phyloP scores from a whole-genome alignment of 2,113 vertebrate species.

The Peucedramus taeniatus region DNA sequence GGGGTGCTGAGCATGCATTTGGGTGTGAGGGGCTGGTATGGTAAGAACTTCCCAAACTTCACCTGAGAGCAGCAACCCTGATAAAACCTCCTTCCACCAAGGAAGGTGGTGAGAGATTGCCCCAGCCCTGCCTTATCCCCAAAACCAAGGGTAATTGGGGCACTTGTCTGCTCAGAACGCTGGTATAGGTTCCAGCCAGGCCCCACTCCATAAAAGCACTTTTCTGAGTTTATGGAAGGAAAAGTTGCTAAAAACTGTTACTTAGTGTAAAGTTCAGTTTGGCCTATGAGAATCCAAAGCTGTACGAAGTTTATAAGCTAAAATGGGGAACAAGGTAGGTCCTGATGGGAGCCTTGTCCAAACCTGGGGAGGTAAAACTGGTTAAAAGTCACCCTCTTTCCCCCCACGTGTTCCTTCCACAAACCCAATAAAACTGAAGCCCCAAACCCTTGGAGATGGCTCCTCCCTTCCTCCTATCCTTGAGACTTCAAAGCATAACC shows the following conservation, averaged over 20 bases:
- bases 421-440: background rate
- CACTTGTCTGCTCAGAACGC: background rate
- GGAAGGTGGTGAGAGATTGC: too few relatives aligned
- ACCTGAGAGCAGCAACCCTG: background rate
- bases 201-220: background rate
- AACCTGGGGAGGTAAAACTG: background rate
- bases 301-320: background rate
- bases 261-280: background rate
- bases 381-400: background rate
- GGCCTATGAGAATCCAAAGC: background rate
- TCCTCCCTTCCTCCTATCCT: background rate
- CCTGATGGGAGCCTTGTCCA: background rate
- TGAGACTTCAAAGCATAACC: background rate
- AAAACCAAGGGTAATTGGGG: accelerated
- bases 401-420: background rate
- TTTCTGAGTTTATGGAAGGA: background rate
- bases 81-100: background rate
- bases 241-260: background rate
- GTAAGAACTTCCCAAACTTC: background rate
- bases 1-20: background rate
- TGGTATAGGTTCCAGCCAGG: background rate
- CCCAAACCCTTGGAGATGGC: background rate
- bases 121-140: background rate
- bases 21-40: background rate
- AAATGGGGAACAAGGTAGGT: background rate